These are phyloP conservation scores for Apogon talboti DNA, from an alignment of 2,797 vertebrate species.

Conservation along the genomic window DNA sequence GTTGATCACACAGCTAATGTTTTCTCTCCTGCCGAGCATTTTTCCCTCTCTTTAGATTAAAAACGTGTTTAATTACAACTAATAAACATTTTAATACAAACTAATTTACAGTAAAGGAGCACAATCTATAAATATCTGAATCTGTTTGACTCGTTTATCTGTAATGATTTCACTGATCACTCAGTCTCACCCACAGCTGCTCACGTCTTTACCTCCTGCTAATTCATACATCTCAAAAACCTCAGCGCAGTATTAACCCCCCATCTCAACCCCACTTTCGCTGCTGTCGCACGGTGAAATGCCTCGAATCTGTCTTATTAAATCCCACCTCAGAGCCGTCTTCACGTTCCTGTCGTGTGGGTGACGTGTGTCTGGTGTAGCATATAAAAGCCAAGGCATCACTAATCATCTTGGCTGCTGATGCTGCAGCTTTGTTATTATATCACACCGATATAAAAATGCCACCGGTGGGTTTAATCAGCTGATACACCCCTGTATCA, in stretches of 20 bases:
- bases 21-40: background rate
- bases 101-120: conserved; percentile 29
- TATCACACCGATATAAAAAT: conserved; percentile 29
- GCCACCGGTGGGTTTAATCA: conserved; percentile 39
- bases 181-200: conserved; percentile 43
- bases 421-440: conserved; percentile 33
- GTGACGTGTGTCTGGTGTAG: conserved; percentile 19
- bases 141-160: conserved; percentile 36
- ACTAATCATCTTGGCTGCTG: conserved; percentile 30
- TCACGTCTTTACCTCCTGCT: conserved; percentile 54
- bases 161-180: conserved; percentile 45
- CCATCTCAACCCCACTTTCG: conserved; percentile 28
- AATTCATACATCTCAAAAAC: conserved; percentile 59
- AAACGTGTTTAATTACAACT: conserved; percentile 7
- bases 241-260: background rate
- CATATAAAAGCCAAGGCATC: conserved; percentile 36
- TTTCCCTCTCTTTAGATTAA: conserved; percentile 13
- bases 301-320: conserved; percentile 39
- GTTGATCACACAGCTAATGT: background rate
- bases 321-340: conserved; percentile 34
- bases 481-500: conserved; percentile 15
- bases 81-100: conserved; percentile 26
- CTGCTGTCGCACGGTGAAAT: conserved; percentile 23
- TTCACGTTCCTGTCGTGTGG: conserved; percentile 10
- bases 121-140: conserved; percentile 30